Evolutionary conservation across 2,888 invertebrate genomes (phyloP).

Genomic region (Chamaedrilus cognettii): DNA sequence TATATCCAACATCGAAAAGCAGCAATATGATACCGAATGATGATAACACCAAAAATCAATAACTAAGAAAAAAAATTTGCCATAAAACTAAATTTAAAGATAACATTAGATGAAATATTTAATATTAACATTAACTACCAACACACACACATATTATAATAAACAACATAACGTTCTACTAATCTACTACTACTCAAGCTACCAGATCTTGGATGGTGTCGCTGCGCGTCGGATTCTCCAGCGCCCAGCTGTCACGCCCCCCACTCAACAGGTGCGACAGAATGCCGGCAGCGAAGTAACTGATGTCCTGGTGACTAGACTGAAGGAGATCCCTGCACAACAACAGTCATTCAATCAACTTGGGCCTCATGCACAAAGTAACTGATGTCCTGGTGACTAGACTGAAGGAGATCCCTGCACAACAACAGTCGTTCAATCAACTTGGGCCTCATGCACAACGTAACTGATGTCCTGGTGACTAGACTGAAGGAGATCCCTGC

Average conservation of each 20-base stretch:
- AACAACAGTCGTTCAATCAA: no score
- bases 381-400: not conserved
- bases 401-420: not conserved
- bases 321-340: not conserved
- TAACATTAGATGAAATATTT: no score
- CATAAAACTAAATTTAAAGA: no score
- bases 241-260: not conserved
- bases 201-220: not conserved
- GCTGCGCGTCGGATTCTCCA: not conserved
- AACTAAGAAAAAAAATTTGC: no score
- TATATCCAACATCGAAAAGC: no score
- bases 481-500: not conserved
- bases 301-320: not conserved
- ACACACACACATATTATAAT: not conserved
- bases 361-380: no score
- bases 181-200: not conserved
- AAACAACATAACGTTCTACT: not conserved
- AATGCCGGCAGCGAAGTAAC: not conserved
- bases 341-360: no score
- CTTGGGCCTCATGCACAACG: no score
- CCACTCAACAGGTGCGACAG: not conserved
- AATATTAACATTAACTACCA: no score
- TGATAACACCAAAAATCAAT: no score
- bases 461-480: not conserved
- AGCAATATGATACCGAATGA: no score